Conservation (phyloP, 1,140 invertebrate genomes). For the Zaprionus ghesquierei region DNA sequence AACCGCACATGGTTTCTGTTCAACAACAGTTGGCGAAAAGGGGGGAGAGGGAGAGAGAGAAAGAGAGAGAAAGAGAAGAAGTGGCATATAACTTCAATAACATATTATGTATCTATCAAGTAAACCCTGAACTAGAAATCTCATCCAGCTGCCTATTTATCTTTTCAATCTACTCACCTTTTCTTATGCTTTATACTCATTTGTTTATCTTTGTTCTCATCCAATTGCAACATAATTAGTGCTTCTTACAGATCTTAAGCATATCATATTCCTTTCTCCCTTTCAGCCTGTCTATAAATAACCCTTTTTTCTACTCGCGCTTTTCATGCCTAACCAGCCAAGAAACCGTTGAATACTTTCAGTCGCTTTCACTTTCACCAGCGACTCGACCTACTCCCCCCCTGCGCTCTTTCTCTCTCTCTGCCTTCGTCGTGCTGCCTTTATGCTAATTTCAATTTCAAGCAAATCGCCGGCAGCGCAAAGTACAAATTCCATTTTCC, state of each 20-base stretch:
- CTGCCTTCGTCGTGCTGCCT: background rate
- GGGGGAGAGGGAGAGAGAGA: background rate
- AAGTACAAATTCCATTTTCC: constrained; percentile 29
- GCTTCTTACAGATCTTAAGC: no score
- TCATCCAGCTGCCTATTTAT: no score
- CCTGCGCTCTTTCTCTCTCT: background rate
- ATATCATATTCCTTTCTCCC: no score
- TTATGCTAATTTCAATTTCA: constrained; percentile 6
- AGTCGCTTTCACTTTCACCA: background rate
- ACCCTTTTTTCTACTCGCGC: background rate
- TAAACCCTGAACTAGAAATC: no score
- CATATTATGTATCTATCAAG: no score
- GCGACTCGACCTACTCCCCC: background rate
- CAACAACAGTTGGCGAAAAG: background rate
- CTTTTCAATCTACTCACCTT: no score
- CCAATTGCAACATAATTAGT: no score
- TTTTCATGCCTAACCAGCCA: background rate
- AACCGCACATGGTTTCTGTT: background rate
- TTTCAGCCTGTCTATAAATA: background rate
- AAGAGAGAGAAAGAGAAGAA: background rate
- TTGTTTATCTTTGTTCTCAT: background rate
- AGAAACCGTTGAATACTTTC: background rate
- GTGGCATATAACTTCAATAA: no score
- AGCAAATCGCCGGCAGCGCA: constrained; percentile 11
- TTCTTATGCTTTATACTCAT: no score